These are phyloP conservation scores for Seriola aureovittata DNA, from an alignment of 2,113 vertebrate species.

Conservation along the genomic window DNA sequence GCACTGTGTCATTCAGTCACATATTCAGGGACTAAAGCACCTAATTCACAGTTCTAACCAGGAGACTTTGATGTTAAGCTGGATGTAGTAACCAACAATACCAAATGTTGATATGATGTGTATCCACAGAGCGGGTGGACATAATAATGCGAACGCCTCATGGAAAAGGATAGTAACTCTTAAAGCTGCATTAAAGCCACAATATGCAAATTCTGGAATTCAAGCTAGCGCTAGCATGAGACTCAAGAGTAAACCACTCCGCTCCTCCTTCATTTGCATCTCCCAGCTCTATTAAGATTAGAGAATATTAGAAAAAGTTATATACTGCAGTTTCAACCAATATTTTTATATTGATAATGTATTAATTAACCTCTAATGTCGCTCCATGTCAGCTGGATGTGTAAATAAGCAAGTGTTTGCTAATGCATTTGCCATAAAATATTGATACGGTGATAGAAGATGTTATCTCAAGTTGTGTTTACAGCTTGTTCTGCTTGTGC, in stretches of 20 bases:
- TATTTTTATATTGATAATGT: neutral
- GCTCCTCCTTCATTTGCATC: too few species aligned
- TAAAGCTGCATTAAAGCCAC: neutral
- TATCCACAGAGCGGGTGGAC: neutral
- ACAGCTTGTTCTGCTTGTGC: neutral
- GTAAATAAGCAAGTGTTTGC: too few species aligned
- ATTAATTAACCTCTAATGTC: too few species aligned
- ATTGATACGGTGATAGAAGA: neutral
- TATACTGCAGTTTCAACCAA: too few species aligned
- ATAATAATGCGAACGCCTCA: slow-evolving; percentile 3
- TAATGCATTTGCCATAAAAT: neutral
- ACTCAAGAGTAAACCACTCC: too few species aligned
- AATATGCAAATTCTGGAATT: neutral
- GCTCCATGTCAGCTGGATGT: too few species aligned
- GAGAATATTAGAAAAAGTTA: neutral
- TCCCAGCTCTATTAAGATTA: too few species aligned
- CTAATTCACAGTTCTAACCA: neutral
- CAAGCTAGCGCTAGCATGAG: neutral
- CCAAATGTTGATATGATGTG: slow-evolving; percentile 8
- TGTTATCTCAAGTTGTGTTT: neutral
- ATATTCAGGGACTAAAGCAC: slow-evolving; percentile 29
- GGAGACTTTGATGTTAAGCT: neutral
- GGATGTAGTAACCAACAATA: slow-evolving; percentile 1
- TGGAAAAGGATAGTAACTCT: neutral
- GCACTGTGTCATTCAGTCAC: slow-evolving; percentile 17